These are phyloP conservation scores for Artemia franciscana DNA, from an alignment of 1,140 invertebrate species.

Conservation along the genomic window DNA sequence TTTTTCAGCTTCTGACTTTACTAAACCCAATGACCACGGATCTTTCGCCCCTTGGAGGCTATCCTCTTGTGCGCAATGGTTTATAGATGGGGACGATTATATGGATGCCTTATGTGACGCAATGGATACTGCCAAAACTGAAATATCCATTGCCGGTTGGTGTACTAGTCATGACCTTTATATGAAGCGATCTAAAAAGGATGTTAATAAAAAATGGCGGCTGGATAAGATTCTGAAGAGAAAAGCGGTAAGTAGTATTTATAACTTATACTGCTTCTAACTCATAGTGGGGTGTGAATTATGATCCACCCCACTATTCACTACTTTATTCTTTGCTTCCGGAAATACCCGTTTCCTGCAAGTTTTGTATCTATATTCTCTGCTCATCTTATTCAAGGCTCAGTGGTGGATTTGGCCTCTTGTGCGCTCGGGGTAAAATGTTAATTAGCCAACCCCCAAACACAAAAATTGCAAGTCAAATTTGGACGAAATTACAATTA, in stretches of 20 bases:
- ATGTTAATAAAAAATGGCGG: slow-evolving; percentile 60
- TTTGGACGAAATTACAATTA: too few species aligned
- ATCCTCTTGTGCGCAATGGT: slow-evolving; percentile 41
- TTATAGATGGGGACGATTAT: slow-evolving; percentile 66
- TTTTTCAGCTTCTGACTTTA: slow-evolving; percentile 37
- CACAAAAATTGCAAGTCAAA: too few species aligned
- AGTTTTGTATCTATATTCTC: too few species aligned
- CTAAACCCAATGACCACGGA: slow-evolving; percentile 44
- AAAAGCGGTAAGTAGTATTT: slow-evolving; percentile 71
- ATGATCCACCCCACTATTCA: too few species aligned
- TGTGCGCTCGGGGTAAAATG: too few species aligned
- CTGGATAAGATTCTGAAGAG: slow-evolving; percentile 59
- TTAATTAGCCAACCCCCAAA: too few species aligned
- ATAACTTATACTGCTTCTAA: too few species aligned
- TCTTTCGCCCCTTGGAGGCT: slow-evolving; percentile 57
- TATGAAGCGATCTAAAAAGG: slow-evolving; percentile 56
- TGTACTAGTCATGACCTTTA: slow-evolving; percentile 93
- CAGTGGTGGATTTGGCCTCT: too few species aligned
- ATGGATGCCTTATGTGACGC: slow-evolving; percentile 72
- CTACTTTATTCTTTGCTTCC: too few species aligned
- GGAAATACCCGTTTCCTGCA: too few species aligned
- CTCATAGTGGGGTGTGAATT: too few species aligned
- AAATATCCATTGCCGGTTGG: slow-evolving; percentile 93
- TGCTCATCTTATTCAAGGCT: too few species aligned
- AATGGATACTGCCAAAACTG: slow-evolving; percentile 63